Base-by-base conservation (phyloP, 2,113 vertebrate genomes). In the Lophotis ruficrista region DNA sequence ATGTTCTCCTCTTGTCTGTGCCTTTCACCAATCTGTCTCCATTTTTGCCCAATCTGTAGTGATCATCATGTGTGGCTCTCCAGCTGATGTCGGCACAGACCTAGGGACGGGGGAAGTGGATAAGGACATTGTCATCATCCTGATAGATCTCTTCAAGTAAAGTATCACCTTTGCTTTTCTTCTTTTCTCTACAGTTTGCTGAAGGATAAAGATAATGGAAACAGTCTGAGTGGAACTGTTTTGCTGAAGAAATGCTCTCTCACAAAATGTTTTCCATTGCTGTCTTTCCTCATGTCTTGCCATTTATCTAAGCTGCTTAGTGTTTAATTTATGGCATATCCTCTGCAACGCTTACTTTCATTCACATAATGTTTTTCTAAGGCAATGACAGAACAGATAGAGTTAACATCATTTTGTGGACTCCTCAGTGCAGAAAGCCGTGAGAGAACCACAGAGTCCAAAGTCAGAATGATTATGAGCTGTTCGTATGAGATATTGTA, bases 101-200 rank as follows among this genome's bases (percentile, higher is more conserved):
- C 97, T 98, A 65, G 91, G 60, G 7, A 87, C n/a, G 2, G 72
- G 2, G 5, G 30, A 17, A 4, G 78, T 98, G 68, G 88, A 98
- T 71, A 66, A 97, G 19, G 98, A 99, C 56, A 98, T 97, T 24
- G 86, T 99, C 72, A 98, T 99, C 90, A 97, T 99, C 92, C 98
- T 99, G 57, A 93, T 99, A 41, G 99, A 99, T 96, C 94, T 99
- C 72, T 99, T 98, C 98, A 99, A 98, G 99, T 99, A 98, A 96
- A 98, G 99, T 97, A 60, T 83, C 60, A 61, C 64, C 51, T 69
- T 61, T 78, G 58, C 31, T 54, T 71, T 31, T 80, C n/a, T 48
- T 75, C 5, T 87, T 50, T 70, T 73, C 60, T 90, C 51, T 94
- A 73, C 37, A 58, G 27, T 91, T 92, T 87, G 43, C 65, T 95